phyloP scores from a whole-genome alignment of 2,797 vertebrate genomes.

The Limosa lapponica region DNA sequence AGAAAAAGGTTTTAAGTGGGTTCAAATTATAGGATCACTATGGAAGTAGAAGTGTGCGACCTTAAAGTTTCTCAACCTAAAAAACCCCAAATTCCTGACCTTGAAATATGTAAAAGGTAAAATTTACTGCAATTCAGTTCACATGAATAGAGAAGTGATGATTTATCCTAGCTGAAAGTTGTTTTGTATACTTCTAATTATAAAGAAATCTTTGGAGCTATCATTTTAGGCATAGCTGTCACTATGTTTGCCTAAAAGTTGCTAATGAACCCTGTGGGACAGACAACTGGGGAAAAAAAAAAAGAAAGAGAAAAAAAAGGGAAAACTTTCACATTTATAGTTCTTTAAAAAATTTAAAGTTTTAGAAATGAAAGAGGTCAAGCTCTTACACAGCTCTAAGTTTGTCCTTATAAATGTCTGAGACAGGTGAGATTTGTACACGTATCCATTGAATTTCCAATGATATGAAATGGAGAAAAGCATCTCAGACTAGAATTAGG shows the following conservation, averaged over 20 bases:
- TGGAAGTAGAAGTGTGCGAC: rapidly evolving
- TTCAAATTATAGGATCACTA: neutral
- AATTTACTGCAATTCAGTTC: neutral
- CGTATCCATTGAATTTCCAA: neutral
- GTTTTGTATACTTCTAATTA: neutral
- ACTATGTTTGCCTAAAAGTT: neutral
- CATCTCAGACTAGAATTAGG: neutral
- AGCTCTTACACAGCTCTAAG: neutral
- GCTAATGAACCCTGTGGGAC: rapidly evolving
- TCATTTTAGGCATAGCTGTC: neutral
- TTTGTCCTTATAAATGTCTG: neutral
- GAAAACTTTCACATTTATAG: neutral
- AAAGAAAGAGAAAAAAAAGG: too few species aligned
- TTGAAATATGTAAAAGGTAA: neutral
- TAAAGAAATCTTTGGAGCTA: neutral
- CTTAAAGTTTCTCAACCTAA: neutral
- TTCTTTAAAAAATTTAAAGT: neutral
- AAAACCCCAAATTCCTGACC: neutral
- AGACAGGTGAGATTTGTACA: neutral
- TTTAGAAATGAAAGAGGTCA: neutral
- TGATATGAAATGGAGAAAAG: neutral
- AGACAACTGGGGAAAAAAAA: neutral
- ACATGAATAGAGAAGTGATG: neutral
- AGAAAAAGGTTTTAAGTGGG: neutral
- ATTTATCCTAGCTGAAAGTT: neutral